Evolutionary conservation across 2,797 vertebrate genomes (phyloP).

Genomic region (Phataginus tricuspis): DNA sequence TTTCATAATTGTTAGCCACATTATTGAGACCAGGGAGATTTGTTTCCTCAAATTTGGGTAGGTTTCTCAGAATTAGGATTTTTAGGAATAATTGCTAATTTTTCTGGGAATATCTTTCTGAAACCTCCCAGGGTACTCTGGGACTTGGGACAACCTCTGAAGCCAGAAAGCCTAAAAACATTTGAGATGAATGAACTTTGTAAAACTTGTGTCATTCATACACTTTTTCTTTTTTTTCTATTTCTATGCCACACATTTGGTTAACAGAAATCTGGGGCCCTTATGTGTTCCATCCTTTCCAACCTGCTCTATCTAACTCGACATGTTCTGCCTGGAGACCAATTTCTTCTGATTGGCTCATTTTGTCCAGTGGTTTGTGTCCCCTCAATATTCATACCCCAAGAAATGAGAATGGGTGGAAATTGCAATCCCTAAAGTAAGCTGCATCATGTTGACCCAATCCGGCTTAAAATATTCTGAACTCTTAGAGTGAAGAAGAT

Average conservation of each 20-base stretch:
- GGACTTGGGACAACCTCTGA: neutral
- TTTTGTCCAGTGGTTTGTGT: neutral
- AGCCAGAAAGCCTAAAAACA: neutral
- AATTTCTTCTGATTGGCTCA: neutral
- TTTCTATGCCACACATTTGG: neutral
- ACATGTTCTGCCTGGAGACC: neutral
- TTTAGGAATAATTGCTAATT: neutral
- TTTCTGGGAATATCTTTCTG: neutral
- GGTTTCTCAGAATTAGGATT: constrained; percentile 45
- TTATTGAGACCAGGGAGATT: neutral
- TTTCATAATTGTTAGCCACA: neutral
- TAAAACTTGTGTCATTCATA: neutral
- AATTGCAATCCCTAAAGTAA: neutral
- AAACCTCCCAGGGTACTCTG: neutral
- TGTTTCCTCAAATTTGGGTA: neutral
- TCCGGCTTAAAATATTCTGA: neutral
- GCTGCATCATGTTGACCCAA: no score
- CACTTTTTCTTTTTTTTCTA: constrained; percentile 78
- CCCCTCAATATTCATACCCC: neutral
- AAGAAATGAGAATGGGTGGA: neutral
- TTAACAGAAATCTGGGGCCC: neutral
- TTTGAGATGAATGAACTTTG: neutral
- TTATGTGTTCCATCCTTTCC: neutral
- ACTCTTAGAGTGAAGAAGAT: neutral
- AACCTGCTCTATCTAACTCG: neutral